Percentiles rank a stretch among this genome's conserved stretches.
Conservation (phyloP, 2,888 invertebrate species). For the Amphipyra berbera region DNA sequence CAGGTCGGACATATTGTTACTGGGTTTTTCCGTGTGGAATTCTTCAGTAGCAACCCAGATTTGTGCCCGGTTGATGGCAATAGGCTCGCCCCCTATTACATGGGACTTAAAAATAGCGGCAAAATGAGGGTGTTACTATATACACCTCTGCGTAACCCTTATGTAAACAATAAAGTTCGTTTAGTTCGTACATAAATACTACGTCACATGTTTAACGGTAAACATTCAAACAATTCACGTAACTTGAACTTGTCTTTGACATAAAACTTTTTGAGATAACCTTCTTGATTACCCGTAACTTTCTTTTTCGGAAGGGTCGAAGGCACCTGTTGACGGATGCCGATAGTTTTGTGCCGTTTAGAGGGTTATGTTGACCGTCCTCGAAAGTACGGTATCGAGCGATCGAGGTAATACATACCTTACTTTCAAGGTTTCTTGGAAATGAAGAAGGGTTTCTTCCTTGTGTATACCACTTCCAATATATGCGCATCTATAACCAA, state of each 20-base stretch:
- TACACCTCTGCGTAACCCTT: too few species aligned
- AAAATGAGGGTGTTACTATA: too few species aligned
- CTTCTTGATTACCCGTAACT: constrained; percentile 21
- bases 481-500: too few species aligned
- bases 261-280: constrained; percentile 5
- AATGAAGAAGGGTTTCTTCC: background rate
- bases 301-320: background rate
- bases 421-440: constrained; percentile 3
- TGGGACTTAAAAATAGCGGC: too few species aligned
- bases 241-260: background rate
- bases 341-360: constrained; percentile 18
- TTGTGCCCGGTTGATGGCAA: too few species aligned
- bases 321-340: constrained; percentile 16
- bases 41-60: too few species aligned
- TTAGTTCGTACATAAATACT: constrained; percentile 1
- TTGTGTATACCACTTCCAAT: too few species aligned
- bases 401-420: background rate
- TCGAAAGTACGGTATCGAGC: background rate
- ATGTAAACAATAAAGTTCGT: too few species aligned
- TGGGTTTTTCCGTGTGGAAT: too few species aligned
- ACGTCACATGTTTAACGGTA: constrained; percentile 3
- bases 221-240: constrained; percentile 1
- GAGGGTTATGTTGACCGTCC: constrained; percentile 11
- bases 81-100: too few species aligned
- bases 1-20: too few species aligned